Base-by-base conservation (phyloP, 2,888 invertebrate genomes). In the Chorisops tibialis region DNA sequence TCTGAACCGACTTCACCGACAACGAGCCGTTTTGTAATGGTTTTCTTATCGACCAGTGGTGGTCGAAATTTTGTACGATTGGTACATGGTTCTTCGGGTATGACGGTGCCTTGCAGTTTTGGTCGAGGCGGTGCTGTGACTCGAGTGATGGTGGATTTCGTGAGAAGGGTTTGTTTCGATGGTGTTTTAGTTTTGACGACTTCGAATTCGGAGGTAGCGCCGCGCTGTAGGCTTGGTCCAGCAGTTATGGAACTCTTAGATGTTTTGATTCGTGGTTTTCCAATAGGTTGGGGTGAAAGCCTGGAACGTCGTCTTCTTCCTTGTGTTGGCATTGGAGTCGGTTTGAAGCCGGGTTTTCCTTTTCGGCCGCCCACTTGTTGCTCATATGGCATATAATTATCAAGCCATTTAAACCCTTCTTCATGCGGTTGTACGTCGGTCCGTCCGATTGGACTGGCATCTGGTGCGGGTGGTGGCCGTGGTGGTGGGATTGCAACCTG, bases 361-460 rank as follows among this genome's bases (percentile, higher is more conserved):
- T 9, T 43, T 35, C 43, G 45, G 6, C 35, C 39, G 2, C 39
- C 21, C 2, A 51, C 41, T 50, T 59, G 54, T 35, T 54, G 30
- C 19, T 54, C 49, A 22, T 45, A 63, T 14, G 64, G 52, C 4
- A 59, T 19, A 39, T 35, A 61, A 19, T 64, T 61, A 21, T 14
- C 59, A 4, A 64, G 43, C 64, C 64, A 64, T 14, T 59, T 58
- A 35, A 64, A 64, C 14, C 61, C 64, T 56, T 49, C 47, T 35
- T 64, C 59, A 9, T 19, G 30, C 9, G 64, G 64, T 4, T 24
- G 48, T 1, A 61, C n/a, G 11, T 58, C 52, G 2, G 48, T 45
- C 11, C 37, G 9, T 9, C 49, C 43, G 16, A 59, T 35, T 18
- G 64, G 64, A 35, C 58, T 45, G 19, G 35, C 21, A 35, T 22